Conservation (phyloP, 1,140 invertebrate species). For the Drosophila willistoni region DNA sequence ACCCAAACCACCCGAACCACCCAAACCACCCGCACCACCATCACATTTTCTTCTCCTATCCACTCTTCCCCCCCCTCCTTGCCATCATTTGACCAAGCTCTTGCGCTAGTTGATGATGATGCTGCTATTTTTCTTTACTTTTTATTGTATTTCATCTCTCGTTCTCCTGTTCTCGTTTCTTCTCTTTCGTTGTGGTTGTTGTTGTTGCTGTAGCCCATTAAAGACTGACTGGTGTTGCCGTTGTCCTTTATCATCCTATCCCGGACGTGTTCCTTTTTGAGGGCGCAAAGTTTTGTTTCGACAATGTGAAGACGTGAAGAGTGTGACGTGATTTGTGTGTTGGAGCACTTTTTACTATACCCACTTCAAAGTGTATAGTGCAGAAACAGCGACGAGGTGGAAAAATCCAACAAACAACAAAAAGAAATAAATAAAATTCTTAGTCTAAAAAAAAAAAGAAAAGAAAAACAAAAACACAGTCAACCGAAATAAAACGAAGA, state of each 20-base stretch:
- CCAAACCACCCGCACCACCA: neutral
- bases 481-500: too few species aligned
- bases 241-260: constrained; percentile 41
- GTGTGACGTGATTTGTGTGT: constrained; percentile 68
- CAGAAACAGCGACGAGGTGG: neutral
- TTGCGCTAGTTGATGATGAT: constrained; percentile 60
- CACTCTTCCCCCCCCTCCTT: neutral
- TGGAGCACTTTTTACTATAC: constrained; percentile 28
- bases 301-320: constrained; percentile 14
- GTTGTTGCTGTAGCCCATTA: constrained; percentile 47
- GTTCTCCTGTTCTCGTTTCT: constrained; percentile 11
- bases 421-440: neutral
- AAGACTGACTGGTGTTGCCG: constrained; percentile 31
- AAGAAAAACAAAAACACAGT: neutral
- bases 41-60: neutral
- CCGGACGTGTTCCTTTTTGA: constrained; percentile 17
- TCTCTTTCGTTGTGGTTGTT: neutral
- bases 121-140: constrained; percentile 67
- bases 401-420: neutral
- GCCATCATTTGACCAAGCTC: constrained; percentile 24
- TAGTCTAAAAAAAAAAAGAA: neutral
- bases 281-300: neutral
- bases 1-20: neutral
- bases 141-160: constrained; percentile 60
- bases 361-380: constrained; percentile 8